phyloP scores from a whole-genome alignment of 2,888 invertebrate genomes.

The Thymelicus acteon region DNA sequence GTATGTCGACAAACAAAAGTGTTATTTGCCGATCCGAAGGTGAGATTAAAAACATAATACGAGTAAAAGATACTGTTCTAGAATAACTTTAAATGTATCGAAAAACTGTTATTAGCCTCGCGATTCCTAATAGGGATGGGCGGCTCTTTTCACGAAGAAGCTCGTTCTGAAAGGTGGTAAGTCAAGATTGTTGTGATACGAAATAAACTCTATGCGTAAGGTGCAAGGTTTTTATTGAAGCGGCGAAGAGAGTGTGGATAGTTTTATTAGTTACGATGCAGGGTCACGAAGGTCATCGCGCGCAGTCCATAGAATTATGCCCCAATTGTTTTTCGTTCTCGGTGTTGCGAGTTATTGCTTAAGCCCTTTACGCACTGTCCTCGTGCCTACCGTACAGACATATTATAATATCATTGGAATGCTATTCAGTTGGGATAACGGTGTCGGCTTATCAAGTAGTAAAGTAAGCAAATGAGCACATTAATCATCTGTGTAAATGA shows the following conservation, averaged over 20 bases:
- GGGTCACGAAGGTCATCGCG: conserved; percentile 54
- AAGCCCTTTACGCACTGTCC: conserved; percentile 23
- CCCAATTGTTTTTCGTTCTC: conserved; percentile 73
- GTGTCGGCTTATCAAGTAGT: too few species aligned
- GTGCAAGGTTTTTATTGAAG: conserved; percentile 19
- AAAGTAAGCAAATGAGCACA: too few species aligned
- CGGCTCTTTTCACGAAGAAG: conserved; percentile 39
- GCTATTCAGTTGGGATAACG: too few species aligned
- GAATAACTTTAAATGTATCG: conserved; percentile 37
- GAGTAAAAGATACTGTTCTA: conserved; percentile 20
- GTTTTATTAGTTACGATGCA: conserved; percentile 36
- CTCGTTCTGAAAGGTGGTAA: conserved; percentile 1
- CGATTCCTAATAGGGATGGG: conserved; percentile 64
- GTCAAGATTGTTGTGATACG: neutral
- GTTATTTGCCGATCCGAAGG: conserved; percentile 22
- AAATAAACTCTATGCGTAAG: conserved; percentile 15
- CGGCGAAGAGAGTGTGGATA: conserved; percentile 22
- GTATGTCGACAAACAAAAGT: conserved; percentile 22
- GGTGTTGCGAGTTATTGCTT: conserved; percentile 49
- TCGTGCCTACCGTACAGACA: neutral
- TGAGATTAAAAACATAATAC: conserved; percentile 24
- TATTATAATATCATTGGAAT: too few species aligned
- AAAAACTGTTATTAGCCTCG: conserved; percentile 37
- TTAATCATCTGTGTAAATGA: too few species aligned
- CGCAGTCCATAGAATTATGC: conserved; percentile 70